Base-by-base conservation (phyloP, 64 coral and sea anemone species). In the Pocillopora verrucosa region DNA sequence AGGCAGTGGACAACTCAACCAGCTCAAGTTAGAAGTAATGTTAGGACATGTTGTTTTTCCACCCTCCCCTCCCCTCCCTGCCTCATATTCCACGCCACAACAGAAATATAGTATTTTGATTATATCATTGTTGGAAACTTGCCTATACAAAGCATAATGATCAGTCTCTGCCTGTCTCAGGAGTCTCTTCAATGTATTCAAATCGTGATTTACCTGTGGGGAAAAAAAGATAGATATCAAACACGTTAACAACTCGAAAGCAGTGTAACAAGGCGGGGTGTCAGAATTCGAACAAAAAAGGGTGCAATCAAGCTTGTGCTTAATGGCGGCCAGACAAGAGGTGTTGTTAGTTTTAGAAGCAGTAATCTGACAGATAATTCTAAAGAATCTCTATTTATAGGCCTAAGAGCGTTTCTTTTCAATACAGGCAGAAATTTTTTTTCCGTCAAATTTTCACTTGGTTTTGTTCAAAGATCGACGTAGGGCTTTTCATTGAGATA, bases 141-240 rank as follows among this genome's bases (percentile, higher is more conserved):
- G 95, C 96, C 93, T 98, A 83, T 95, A 98, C 20, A 98, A 85
- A 13, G 96, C 93, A 73, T 98, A 98, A 86, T 98, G 96, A 16
- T 98, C 96, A 17, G 93, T 95, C 65, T 95, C 93, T 16, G 96
- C 90, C 60, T 98, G 90, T 65, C 93, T 70, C 22, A 98, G 65
- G 76, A 98, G 90, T 88, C 96, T 95, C 73, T 95, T 98, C 10
- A 98, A 59, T 35, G 93, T 95, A 89, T 98, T 98, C 93, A 98
- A 74, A 88, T 98, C 97, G 76, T 99, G 97, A 86, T 94, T 99
- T 37, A 99, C 91, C 96, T 98, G 59, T 11, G 7, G 62, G 60
- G 51, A 59, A 37, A 76, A 38, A 74, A 76, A 34, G 80, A 26
- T 19, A 60, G 2, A 25, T 45, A 41, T 25, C 57, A 70, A 36